A percentile compares a stretch with the other conserved stretches of the same genome.
These are phyloP conservation scores for Bombycilla garrulus DNA, from an alignment of 2,113 vertebrate species.

Conservation along the genomic window DNA sequence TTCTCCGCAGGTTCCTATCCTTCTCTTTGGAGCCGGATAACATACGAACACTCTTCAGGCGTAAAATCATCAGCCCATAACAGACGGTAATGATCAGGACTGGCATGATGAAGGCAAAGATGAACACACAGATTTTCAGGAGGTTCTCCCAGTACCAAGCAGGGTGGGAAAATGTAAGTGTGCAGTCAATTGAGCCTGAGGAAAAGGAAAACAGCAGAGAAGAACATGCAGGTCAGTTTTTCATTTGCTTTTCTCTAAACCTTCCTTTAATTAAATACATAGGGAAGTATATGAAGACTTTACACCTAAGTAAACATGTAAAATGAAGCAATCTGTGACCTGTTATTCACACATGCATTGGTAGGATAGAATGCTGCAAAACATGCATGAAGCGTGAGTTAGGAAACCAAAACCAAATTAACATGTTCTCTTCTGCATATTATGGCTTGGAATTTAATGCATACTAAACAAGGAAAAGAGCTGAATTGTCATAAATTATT, in stretches of 20 bases:
- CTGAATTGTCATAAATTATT: background rate
- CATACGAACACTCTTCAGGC: constrained; percentile 96
- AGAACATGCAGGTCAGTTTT: background rate
- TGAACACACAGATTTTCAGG: constrained; percentile 98
- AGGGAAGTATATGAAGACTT: background rate
- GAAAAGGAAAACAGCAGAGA: constrained; percentile 27
- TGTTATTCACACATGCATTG: background rate
- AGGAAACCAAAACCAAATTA: background rate
- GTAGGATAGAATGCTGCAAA: background rate
- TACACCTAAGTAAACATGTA: background rate
- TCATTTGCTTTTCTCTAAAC: background rate
- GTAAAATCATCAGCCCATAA: constrained; percentile 96
- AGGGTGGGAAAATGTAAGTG: constrained; percentile 90
- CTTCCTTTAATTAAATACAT: background rate
- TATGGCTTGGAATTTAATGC: background rate
- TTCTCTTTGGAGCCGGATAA: constrained; percentile 98
- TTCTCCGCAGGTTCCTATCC: constrained; percentile 93
- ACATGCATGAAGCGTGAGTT: background rate
- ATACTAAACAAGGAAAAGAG: background rate
- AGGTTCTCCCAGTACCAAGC: constrained; percentile 98
- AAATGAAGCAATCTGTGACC: background rate
- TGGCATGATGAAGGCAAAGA: constrained; percentile 98
- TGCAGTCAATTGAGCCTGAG: constrained; percentile 85
- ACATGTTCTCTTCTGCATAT: background rate
- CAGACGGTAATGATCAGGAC: constrained; percentile 97